Conservation (phyloP, 1,140 invertebrate genomes). For the Anastrepha obliqua region DNA sequence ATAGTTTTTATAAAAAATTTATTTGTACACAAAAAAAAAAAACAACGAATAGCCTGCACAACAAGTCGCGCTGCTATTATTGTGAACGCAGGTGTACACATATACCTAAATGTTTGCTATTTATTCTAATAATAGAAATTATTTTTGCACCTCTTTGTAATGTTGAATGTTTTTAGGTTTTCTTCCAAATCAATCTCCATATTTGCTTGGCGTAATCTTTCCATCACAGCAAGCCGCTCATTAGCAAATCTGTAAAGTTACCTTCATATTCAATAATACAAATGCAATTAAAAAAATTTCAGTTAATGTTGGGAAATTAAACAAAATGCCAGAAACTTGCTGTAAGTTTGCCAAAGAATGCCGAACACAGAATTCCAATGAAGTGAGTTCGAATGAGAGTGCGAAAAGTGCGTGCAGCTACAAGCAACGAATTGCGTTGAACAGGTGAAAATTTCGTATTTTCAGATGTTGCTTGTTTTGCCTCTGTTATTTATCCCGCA, state of each 20-base stretch:
- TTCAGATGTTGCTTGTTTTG: constrained; percentile 11
- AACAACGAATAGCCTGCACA: too few relatives aligned
- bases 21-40: too few relatives aligned
- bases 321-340: constrained; percentile 29
- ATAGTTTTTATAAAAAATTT: too few relatives aligned
- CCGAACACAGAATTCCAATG: not conserved
- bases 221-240: not conserved
- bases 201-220: not conserved
- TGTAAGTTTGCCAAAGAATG: not conserved
- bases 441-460: constrained; percentile 12
- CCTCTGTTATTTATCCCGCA: constrained; percentile 7
- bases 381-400: not conserved
- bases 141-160: not conserved
- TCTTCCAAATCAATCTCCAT: not conserved
- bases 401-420: not conserved
- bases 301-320: constrained; percentile 14
- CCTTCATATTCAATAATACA: not conserved
- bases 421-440: not conserved
- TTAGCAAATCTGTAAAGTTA: not conserved
- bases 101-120: too few relatives aligned
- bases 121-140: too few relatives aligned
- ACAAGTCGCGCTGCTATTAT: too few relatives aligned
- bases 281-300: not conserved
- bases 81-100: too few relatives aligned
- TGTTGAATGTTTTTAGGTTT: not conserved